Evolutionary conservation across 2,888 invertebrate genomes (phyloP).

Genomic region (Norana najaformis): DNA sequence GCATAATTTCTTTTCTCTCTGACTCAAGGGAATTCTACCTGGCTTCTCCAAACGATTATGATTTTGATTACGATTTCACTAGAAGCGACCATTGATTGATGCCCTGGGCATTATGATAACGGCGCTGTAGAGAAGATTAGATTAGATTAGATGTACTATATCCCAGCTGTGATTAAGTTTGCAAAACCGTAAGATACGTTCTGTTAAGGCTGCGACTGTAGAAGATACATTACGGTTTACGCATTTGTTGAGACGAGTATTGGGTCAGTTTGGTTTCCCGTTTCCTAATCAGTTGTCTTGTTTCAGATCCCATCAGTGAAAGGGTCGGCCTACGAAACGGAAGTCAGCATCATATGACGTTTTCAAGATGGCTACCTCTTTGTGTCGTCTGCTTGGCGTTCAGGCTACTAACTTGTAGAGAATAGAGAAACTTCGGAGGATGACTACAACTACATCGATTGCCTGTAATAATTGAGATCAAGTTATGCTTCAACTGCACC

Average conservation of each 20-base stretch:
- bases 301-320: slow-evolving; percentile 10
- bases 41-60: too few relatives aligned
- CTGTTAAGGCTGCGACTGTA: too few relatives aligned
- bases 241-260: not conserved
- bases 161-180: too few relatives aligned
- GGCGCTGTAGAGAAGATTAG: too few relatives aligned
- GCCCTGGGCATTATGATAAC: too few relatives aligned
- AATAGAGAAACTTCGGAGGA: not conserved
- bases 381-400: slow-evolving; percentile 15
- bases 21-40: too few relatives aligned
- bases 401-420: slow-evolving; percentile 17
- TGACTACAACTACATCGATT: not conserved
- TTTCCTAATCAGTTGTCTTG: not conserved
- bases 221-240: not conserved
- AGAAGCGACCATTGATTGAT: too few relatives aligned
- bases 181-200: too few relatives aligned
- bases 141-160: too few relatives aligned
- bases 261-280: not conserved
- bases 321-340: not conserved
- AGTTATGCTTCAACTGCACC: not conserved
- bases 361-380: slow-evolving; percentile 8
- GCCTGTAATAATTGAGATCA: not conserved
- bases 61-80: too few relatives aligned
- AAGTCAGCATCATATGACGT: slow-evolving; percentile 6
- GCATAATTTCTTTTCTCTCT: too few relatives aligned